Percentiles rank a stretch among this genome's conserved stretches.
phyloP scores from a whole-genome alignment of 92 coral and sea anemone genomes.

The Porites divaricata region DNA sequence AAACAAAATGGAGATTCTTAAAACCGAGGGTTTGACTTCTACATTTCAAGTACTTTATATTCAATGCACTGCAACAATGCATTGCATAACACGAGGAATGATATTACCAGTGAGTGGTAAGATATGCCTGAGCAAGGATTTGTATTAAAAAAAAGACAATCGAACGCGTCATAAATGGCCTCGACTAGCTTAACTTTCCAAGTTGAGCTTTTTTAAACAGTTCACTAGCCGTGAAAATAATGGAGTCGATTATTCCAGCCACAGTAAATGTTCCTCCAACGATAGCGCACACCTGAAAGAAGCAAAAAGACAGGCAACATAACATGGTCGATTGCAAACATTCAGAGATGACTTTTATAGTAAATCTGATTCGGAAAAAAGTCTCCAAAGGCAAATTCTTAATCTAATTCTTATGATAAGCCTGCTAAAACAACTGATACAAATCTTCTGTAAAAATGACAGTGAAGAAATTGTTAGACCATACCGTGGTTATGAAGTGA shows the following conservation, averaged over 20 bases:
- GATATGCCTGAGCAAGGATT: neutral
- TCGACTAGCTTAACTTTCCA: conserved; percentile 84
- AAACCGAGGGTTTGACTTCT: no score
- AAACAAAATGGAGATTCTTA: no score
- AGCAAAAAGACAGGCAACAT: neutral
- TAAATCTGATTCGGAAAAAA: no score
- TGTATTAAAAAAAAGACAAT: neutral
- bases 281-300: conserved; percentile 90
- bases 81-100: no score
- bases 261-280: conserved; percentile 99
- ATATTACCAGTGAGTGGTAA: neutral
- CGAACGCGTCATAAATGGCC: neutral
- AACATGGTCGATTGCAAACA: neutral
- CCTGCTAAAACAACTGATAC: neutral
- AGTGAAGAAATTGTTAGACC: neutral
- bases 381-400: no score
- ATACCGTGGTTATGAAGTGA: conserved; percentile 98
- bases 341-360: no score
- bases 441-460: neutral
- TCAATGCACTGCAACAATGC: no score
- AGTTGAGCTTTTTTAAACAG: conserved; percentile 93
- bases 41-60: no score
- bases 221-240: conserved; percentile 91
- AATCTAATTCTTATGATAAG: neutral
- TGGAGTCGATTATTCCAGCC: conserved; percentile 96